Evolutionary conservation across 2,888 invertebrate species (phyloP).

Genomic region (Hemistola chrysoprasaria): DNA sequence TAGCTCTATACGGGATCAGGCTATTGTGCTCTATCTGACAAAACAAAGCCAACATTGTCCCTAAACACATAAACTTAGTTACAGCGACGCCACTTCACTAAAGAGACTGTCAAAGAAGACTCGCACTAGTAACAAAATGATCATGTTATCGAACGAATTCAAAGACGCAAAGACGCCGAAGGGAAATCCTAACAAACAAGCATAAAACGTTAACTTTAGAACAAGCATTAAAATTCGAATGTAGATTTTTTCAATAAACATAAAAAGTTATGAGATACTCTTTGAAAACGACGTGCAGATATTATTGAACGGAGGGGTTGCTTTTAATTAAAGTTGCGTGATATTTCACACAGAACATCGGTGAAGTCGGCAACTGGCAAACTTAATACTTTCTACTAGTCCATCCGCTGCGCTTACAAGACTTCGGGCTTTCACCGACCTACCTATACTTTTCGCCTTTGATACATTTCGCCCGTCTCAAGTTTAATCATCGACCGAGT

Average conservation of each 20-base stretch:
- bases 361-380: conserved; percentile 25
- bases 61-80: conserved; percentile 16
- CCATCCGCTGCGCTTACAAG: conserved; percentile 22
- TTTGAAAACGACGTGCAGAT: conserved; percentile 41
- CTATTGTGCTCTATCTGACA: conserved; percentile 18
- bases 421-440: conserved; percentile 24
- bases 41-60: conserved; percentile 19
- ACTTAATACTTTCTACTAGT: conserved; percentile 30
- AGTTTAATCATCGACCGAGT: conserved; percentile 17
- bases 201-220: conserved; percentile 41
- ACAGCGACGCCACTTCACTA: conserved; percentile 17
- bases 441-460: conserved; percentile 31
- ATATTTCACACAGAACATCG: conserved; percentile 42
- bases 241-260: conserved; percentile 47
- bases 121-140: conserved; percentile 21
- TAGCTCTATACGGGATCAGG: conserved; percentile 13
- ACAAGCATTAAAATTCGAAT: conserved; percentile 55
- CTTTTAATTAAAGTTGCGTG: conserved; percentile 66
- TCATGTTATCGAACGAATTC: conserved; percentile 34
- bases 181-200: conserved; percentile 39
- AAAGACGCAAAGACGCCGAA: conserved; percentile 27
- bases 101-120: conserved; percentile 20
- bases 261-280: conserved; percentile 44
- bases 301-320: conserved; percentile 39
- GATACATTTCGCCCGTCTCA: conserved; percentile 20